These are phyloP conservation scores for Carabus problematicus DNA, from an alignment of 2,888 invertebrate genomes.

Conservation along the genomic window DNA sequence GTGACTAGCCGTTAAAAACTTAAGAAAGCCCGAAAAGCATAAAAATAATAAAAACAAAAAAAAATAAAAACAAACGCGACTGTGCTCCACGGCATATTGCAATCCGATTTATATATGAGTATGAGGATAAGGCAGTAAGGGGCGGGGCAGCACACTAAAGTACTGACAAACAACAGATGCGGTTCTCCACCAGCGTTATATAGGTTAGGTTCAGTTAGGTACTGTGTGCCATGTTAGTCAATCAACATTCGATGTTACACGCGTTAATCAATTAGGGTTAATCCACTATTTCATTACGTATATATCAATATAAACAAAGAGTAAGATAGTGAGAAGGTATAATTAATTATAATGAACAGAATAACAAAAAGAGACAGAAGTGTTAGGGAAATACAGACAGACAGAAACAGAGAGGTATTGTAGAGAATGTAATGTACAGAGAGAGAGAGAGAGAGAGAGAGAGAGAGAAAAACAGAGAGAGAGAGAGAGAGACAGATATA, in stretches of 20 bases:
- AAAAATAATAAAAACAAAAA: slow-evolving; percentile 22
- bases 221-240: neutral
- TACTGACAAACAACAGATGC: slow-evolving; percentile 32
- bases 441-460: slow-evolving; percentile 47
- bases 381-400: slow-evolving; percentile 16
- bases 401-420: slow-evolving; percentile 9
- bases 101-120: slow-evolving; percentile 40
- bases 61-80: slow-evolving; percentile 30
- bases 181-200: slow-evolving; percentile 33
- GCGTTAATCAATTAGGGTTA: slow-evolving; percentile 8
- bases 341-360: slow-evolving; percentile 1
- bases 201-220: slow-evolving; percentile 14
- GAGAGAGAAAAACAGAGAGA: no score
- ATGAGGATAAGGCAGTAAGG: slow-evolving; percentile 38
- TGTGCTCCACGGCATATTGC: slow-evolving; percentile 42
- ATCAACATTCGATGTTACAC: no score
- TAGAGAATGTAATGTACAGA: slow-evolving; percentile 17
- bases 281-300: slow-evolving; percentile 29
- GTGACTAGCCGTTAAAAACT: slow-evolving; percentile 54
- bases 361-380: neutral
- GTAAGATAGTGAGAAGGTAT: no score
- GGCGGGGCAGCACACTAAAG: slow-evolving; percentile 34
- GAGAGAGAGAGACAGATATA: no score
- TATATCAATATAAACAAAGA: no score
- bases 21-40: slow-evolving; percentile 42